Evolutionary conservation across 1,140 invertebrate species (phyloP).

Genomic region (Drosophila sproati): DNA sequence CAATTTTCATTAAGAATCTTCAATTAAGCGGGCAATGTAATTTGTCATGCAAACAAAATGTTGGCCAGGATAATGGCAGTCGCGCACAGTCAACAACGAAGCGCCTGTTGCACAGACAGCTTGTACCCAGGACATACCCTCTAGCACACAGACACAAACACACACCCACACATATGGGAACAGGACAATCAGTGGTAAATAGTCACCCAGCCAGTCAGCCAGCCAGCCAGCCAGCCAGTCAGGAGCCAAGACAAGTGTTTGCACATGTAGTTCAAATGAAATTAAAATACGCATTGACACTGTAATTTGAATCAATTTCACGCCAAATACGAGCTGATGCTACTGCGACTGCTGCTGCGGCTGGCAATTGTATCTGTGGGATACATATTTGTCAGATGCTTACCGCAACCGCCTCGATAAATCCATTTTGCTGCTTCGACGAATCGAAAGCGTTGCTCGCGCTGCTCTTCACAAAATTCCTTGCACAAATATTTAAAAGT

Average conservation of each 20-base stretch:
- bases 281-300: slow-evolving; percentile 83
- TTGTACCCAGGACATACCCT: slow-evolving; percentile 49
- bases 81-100: slow-evolving; percentile 60
- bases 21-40: slow-evolving; percentile 80
- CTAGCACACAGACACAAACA: slow-evolving; percentile 39
- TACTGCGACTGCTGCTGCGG: slow-evolving; percentile 29
- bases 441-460: slow-evolving; percentile 51
- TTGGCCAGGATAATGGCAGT: slow-evolving; percentile 73
- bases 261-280: slow-evolving; percentile 82
- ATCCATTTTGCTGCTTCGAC: slow-evolving; percentile 78
- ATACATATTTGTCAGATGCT: slow-evolving; percentile 79
- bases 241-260: slow-evolving; percentile 70
- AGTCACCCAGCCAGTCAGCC: slow-evolving; percentile 15
- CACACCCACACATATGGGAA: slow-evolving; percentile 17
- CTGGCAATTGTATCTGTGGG: slow-evolving; percentile 45
- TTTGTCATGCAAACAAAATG: slow-evolving; percentile 81
- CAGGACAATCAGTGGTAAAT: slow-evolving; percentile 25
- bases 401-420: slow-evolving; percentile 84
- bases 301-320: slow-evolving; percentile 84
- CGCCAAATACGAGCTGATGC: slow-evolving; percentile 46
- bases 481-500: slow-evolving; percentile 47
- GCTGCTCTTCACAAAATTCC: slow-evolving; percentile 28
- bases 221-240: slow-evolving; percentile 12
- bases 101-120: slow-evolving; percentile 66
- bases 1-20: slow-evolving; percentile 82